These are phyloP conservation scores for Microplitis deprimator DNA, from an alignment of 2,888 invertebrate genomes.

Conservation along the genomic window DNA sequence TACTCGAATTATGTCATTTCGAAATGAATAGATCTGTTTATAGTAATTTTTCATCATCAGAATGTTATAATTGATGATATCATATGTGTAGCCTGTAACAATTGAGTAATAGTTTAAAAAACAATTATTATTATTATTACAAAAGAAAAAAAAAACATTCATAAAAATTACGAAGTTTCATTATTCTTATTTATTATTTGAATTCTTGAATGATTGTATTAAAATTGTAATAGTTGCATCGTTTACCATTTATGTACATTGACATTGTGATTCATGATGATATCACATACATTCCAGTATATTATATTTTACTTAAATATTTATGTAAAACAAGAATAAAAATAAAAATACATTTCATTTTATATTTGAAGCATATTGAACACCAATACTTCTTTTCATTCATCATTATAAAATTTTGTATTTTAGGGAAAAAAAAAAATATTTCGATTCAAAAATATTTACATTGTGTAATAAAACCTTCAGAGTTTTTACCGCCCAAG, in stretches of 20 bases:
- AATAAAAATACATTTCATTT: no score
- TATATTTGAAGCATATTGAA: no score
- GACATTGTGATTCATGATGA: not conserved
- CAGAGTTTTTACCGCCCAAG: not conserved
- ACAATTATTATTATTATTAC: not conserved
- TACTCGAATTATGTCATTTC: slow-evolving; percentile 7
- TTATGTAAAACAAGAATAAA: not conserved
- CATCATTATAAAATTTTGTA: not conserved
- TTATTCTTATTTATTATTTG: not conserved
- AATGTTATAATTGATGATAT: slow-evolving; percentile 21
- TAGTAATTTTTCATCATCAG: slow-evolving; percentile 15
- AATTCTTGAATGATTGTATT: not conserved
- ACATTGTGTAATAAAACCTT: slow-evolving; percentile 9
- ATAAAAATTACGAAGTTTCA: no score
- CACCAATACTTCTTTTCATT: no score
- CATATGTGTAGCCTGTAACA: not conserved
- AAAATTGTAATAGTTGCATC: slow-evolving; percentile 11
- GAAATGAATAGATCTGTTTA: slow-evolving; percentile 16
- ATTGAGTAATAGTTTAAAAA: not conserved
- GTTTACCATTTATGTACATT: slow-evolving; percentile 16
- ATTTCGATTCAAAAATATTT: slow-evolving; percentile 17
- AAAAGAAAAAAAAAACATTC: not conserved
- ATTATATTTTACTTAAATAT: not conserved
- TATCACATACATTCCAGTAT: not conserved
- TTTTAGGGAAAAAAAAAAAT: not conserved